These are phyloP conservation scores for Ormia ochracea DNA, from an alignment of 2,888 invertebrate genomes.

Conservation along the genomic window DNA sequence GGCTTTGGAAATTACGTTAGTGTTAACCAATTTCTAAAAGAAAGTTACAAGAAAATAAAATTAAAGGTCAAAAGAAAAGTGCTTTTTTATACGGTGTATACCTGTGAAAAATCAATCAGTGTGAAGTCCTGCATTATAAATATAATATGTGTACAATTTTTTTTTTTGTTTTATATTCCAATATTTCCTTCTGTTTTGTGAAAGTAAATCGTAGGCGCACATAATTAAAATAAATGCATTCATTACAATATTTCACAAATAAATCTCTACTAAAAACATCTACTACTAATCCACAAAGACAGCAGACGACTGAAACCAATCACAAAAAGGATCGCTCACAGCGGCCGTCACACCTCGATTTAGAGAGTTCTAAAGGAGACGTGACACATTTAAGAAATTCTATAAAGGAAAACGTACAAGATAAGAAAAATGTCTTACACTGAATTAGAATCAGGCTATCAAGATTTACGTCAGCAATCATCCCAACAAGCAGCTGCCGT, in stretches of 20 bases:
- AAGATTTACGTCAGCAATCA: conserved; percentile 81
- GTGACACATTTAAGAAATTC: background rate
- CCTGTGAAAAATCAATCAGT: conserved; percentile 36
- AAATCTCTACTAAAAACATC: conserved; percentile 45
- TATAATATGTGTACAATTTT: background rate
- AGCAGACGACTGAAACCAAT: conserved; percentile 23
- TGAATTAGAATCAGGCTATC: conserved; percentile 94
- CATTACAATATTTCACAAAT: conserved; percentile 51
- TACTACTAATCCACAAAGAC: conserved; percentile 36
- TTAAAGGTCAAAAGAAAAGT: background rate
- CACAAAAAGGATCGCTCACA: background rate
- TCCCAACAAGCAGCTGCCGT: conserved; percentile 79
- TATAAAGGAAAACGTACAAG: background rate
- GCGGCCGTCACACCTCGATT: conserved; percentile 10
- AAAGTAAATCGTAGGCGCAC: conserved; percentile 2
- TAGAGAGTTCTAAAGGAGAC: background rate
- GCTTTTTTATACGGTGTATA: background rate
- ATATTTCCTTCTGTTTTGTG: background rate
- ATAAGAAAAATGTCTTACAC: conserved; percentile 87
- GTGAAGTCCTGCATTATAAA: background rate
- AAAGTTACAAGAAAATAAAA: conserved; percentile 6
- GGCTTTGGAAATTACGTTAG: background rate
- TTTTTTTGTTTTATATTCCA: background rate
- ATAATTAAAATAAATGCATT: conserved; percentile 45
- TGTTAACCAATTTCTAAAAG: background rate